Evolutionary conservation across 2,113 vertebrate species (phyloP), one percentile per base, ranked within the genome.

Genomic region (Ahaetulla prasina): DNA sequence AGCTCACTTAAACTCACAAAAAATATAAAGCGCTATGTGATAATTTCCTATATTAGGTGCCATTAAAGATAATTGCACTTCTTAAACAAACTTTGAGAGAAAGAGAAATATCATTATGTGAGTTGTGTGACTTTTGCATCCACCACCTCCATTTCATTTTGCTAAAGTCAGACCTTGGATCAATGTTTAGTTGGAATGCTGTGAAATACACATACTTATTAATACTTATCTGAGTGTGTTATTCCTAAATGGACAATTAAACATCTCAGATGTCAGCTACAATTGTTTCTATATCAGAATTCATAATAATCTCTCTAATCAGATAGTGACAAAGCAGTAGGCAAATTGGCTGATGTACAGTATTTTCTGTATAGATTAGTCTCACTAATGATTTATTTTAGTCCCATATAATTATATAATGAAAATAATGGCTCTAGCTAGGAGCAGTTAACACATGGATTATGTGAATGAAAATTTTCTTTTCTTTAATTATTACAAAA

Each of bases 341-440:
- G 35, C 68, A 57, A 85, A 90, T 86, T 86, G 88, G 22, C 87
- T 55, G 52, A 87, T 89, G 35, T 43, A 90, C 30, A 90, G 16
- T 35, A 49, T 92, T 92, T 92, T 90, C 52, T 80, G 8, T 50
- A 91, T 90, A 57, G 57, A 27, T n/a, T 47, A 47, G 3, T 16
- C 9, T n/a, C 35, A 87, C 3, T 49, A 92, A 74, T 60, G 54
- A 9, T 63, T 95, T 92, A 88, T 84, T 91, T 92, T 68, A 88
- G 6, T 1, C 0, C 52, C 63, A 85, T 91, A 63, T 60, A 88
- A 87, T 43, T 52, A 88, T 92, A 35, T 39, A 74, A 87, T 89
- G 84, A 25, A 80, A 86, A 87, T 45, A 88, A 87, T 91, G 45
- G 27, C 25, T 87, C 60, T 87, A 86, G 47, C 50, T 87, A 91